These are phyloP conservation scores for Panthera uncia DNA, from an alignment of 2,113 vertebrate genomes.

Conservation along the genomic window DNA sequence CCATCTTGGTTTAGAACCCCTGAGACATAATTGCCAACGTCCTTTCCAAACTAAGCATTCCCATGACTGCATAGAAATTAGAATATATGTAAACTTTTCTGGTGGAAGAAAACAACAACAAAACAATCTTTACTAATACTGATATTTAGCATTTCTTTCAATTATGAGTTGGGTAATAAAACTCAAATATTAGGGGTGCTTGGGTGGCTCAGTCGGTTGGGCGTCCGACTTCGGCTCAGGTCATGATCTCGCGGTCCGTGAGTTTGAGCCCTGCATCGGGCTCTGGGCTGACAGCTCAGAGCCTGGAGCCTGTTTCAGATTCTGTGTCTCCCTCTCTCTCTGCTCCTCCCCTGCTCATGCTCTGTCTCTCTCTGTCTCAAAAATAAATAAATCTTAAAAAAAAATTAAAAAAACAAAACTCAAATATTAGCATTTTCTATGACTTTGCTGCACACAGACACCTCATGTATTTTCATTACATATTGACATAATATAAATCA, in stretches of 20 bases:
- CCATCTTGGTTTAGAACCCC: background rate
- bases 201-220: too few species aligned
- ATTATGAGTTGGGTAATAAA: background rate
- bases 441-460: background rate
- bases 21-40: background rate
- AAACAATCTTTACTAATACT: background rate
- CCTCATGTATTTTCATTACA: background rate
- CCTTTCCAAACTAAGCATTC: background rate
- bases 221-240: too few species aligned
- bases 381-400: too few species aligned
- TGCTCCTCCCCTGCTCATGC: too few species aligned
- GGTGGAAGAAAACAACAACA: background rate
- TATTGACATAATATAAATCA: background rate
- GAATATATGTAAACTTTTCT: background rate
- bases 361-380: too few species aligned
- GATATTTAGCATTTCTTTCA: background rate
- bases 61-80: background rate
- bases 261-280: too few species aligned
- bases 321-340: too few species aligned
- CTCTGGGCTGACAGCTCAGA: too few species aligned
- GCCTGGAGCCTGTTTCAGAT: too few species aligned
- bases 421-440: background rate
- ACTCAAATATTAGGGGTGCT: background rate
- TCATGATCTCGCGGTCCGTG: too few species aligned
- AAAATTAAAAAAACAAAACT: background rate